Evolutionary conservation across 2,797 vertebrate species (phyloP).

Genomic region (Decapterus maruadsi): DNA sequence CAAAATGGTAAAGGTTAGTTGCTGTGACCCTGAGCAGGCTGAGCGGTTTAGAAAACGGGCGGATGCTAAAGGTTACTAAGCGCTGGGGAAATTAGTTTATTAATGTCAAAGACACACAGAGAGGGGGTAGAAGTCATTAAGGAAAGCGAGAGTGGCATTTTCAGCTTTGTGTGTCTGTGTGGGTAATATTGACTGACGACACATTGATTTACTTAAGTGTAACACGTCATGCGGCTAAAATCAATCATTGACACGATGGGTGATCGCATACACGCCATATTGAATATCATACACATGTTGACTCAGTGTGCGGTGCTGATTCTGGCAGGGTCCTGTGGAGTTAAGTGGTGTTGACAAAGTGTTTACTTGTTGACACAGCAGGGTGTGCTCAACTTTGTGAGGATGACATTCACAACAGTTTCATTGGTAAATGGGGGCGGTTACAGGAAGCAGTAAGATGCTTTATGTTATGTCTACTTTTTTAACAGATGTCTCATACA

Average conservation of each 20-base stretch:
- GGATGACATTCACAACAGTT: constrained; percentile 40
- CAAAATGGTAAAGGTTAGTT: constrained; percentile 28
- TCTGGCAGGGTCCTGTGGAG: constrained; percentile 46
- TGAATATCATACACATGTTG: constrained; percentile 55
- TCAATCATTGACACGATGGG: constrained; percentile 57
- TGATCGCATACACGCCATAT: constrained; percentile 28
- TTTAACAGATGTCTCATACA: background rate
- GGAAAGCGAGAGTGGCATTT: constrained; percentile 31
- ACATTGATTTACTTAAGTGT: constrained; percentile 63
- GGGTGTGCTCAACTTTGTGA: constrained; percentile 43
- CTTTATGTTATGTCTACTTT: background rate
- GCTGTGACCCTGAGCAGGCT: background rate
- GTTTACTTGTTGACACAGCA: constrained; percentile 67
- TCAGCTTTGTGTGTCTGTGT: constrained; percentile 35
- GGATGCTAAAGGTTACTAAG: constrained; percentile 52
- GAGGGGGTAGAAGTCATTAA: constrained; percentile 23
- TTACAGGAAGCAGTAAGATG: constrained; percentile 16
- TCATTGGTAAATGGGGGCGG: constrained; percentile 31
- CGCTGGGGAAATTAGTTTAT: constrained; percentile 45
- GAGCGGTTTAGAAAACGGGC: constrained; percentile 28
- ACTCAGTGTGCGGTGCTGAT: constrained; percentile 54
- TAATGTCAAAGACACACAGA: constrained; percentile 26
- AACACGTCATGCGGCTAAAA: constrained; percentile 57
- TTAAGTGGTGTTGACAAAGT: constrained; percentile 69
- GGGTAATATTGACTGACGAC: constrained; percentile 36